Percentiles rank a stretch among this genome's conserved stretches.
These are phyloP conservation scores for Spermophilus dauricus DNA, from an alignment of 2,113 vertebrate genomes.

Conservation along the genomic window DNA sequence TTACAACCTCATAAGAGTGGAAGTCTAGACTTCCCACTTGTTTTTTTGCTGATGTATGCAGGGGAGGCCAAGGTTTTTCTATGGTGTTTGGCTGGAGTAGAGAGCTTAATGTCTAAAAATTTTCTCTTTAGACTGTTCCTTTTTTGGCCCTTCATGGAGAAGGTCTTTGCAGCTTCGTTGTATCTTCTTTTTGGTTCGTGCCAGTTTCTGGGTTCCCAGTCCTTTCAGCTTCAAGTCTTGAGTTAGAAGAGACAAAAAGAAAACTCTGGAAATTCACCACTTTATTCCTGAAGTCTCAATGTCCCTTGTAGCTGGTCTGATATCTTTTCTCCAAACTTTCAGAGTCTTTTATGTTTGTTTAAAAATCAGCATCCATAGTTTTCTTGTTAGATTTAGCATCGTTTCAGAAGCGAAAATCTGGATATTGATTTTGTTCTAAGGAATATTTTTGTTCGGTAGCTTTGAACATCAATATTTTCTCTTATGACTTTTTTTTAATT, in stretches of 20 bases:
- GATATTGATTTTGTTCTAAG: constrained; percentile 20
- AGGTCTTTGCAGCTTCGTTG: not conserved
- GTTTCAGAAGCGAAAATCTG: not conserved
- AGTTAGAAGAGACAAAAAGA: not conserved
- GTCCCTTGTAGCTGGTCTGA: not conserved
- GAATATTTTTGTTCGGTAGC: not conserved
- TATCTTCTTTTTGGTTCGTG: not conserved
- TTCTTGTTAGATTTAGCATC: not conserved
- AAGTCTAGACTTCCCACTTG: not conserved
- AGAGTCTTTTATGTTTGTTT: not conserved
- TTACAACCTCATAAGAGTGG: not conserved
- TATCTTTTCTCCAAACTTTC: not conserved
- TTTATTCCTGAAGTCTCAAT: not conserved
- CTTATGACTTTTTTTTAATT: not conserved
- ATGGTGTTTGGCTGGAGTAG: not conserved
- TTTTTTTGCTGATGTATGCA: not conserved
- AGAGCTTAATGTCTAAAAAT: not conserved
- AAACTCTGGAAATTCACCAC: not conserved
- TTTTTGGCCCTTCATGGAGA: not conserved
- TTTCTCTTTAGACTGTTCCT: not conserved
- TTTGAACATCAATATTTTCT: not conserved
- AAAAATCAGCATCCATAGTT: not conserved
- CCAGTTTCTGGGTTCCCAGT: not conserved
- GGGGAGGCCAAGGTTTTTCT: not conserved
- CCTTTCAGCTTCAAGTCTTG: not conserved